Evolutionary conservation across 2,797 vertebrate genomes (phyloP).

Genomic region (Xenentodon cancila): DNA sequence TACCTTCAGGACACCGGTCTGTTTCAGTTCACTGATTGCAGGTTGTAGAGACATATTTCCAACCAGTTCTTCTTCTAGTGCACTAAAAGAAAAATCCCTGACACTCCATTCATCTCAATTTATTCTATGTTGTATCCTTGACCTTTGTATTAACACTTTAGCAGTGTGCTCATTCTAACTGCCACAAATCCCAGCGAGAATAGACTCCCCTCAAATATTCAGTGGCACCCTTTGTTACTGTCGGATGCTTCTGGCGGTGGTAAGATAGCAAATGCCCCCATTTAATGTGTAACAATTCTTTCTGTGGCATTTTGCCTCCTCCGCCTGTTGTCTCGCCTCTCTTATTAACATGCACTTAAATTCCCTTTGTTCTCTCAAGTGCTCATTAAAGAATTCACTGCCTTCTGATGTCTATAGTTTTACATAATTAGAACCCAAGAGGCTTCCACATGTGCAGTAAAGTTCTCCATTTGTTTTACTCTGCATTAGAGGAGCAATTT

Average conservation of each 20-base stretch:
- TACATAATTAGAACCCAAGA: conserved; percentile 88
- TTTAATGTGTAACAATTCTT: conserved; percentile 71
- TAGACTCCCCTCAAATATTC: conserved; percentile 45
- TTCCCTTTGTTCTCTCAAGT: conserved; percentile 87
- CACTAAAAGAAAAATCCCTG: conserved; percentile 49
- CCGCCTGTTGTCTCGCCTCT: conserved; percentile 80
- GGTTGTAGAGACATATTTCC: conserved; percentile 23
- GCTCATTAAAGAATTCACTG: conserved; percentile 86
- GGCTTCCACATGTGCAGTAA: conserved; percentile 81
- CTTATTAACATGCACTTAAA: conserved; percentile 87
- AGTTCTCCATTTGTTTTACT: conserved; percentile 87
- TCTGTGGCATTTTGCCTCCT: conserved; percentile 79
- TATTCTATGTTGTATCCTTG: conserved; percentile 60
- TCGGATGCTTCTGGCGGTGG: conserved; percentile 54
- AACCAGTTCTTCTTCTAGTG: conserved; percentile 14
- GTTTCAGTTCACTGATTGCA: conserved; percentile 27
- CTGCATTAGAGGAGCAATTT: conserved; percentile 86
- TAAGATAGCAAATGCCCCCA: conserved; percentile 63
- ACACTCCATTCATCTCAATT: conserved; percentile 68
- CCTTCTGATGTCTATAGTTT: conserved; percentile 87
- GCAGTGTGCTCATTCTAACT: conserved; percentile 27
- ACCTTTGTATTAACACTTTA: conserved; percentile 58
- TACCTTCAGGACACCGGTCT: conserved; percentile 7
- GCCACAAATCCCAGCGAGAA: conserved; percentile 40
- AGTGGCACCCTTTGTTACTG: conserved; percentile 31